Base-by-base conservation (phyloP, 35 echinoderm and acorn worm genomes). In the Acanthaster planci region DNA sequence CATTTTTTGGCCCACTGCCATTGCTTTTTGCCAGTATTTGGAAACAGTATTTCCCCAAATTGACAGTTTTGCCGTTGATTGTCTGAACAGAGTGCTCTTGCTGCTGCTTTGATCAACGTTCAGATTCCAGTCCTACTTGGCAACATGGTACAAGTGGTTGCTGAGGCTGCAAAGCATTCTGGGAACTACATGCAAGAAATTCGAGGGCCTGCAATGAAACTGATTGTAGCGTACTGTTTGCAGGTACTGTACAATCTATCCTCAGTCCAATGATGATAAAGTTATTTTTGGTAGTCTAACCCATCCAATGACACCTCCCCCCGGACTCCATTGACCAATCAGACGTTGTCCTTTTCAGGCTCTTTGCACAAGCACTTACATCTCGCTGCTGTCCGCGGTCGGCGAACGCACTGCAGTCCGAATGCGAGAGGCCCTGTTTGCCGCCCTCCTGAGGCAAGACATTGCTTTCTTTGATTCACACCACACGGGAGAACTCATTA, bases 111-210 rank as follows among this genome's bases (percentile, higher is more conserved):
- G 40, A 72, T 99, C 78, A 99, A 99, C 55, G 82, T 99, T 38
- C 92, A 99, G 52, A 92, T 99, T n/a, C 95, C 96, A 52, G 53
- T 99, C 29, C 78, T 87, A 10, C 88, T 99, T 1, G 96, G 96
- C 47, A 89, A 99, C 58, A 82, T 99, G 34, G 89, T 99, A 0
- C 88, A 99, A 76, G 86, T 99, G 14, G 82, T 99, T 22, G 93
- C 96, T 52, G 81, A 89, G 55, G 89, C 94, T 21, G 68, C 19
- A 67, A 86, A 92, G 81, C 79, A 86, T 87, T 51, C 88, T 50
- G 87, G 84, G 31, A 86, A 91, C 36, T 98, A 94, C 55, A 40
- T 98, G 32, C 35, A 89, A 37, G 88, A 93, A 32, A 93, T 98
- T 8, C 77, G 78, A 15, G 52, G 38, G 2, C 95, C 95, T 80